Conservation (phyloP, 2,797 vertebrate genomes). For the Leuciscus waleckii region DNA sequence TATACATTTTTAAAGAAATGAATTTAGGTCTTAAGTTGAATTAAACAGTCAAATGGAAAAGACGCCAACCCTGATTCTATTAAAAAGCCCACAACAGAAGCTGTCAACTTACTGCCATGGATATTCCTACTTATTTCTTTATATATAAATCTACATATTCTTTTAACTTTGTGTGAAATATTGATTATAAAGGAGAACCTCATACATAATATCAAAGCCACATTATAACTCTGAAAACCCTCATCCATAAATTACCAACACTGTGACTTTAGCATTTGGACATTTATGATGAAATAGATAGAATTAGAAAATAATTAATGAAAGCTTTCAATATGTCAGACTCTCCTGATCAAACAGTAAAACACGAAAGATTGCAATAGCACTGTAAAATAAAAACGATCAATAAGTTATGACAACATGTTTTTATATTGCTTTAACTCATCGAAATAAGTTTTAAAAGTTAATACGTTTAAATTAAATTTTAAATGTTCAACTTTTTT, state of each 20-base stretch:
- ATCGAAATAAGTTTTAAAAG: too few relatives aligned
- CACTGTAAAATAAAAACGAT: too few relatives aligned
- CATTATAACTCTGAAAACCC: conserved; percentile 15
- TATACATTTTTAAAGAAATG: conserved; percentile 44
- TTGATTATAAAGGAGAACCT: conserved; percentile 38
- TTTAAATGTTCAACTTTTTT: too few relatives aligned
- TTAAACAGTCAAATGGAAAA: conserved; percentile 30
- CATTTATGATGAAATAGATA: conserved; percentile 11
- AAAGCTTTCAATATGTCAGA: not conserved
- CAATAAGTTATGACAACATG: too few relatives aligned
- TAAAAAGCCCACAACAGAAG: conserved; percentile 18
- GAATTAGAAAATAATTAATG: not conserved
- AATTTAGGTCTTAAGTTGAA: conserved; percentile 39
- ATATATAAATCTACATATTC: conserved; percentile 40
- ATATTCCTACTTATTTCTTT: conserved; percentile 23
- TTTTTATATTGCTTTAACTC: too few relatives aligned
- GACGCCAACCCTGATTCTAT: not conserved
- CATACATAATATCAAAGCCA: conserved; percentile 46
- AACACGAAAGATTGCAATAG: too few relatives aligned
- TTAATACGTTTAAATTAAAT: too few relatives aligned
- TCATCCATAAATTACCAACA: conserved; percentile 29
- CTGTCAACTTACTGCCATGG: not conserved
- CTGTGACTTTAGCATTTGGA: conserved; percentile 18
- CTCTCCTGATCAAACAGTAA: not conserved
- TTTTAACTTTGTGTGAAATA: conserved; percentile 49